Percentiles rank a stretch among this genome's conserved stretches.
phyloP scores from a whole-genome alignment of 2,113 vertebrate genomes.

The Cebidichthys violaceus region DNA sequence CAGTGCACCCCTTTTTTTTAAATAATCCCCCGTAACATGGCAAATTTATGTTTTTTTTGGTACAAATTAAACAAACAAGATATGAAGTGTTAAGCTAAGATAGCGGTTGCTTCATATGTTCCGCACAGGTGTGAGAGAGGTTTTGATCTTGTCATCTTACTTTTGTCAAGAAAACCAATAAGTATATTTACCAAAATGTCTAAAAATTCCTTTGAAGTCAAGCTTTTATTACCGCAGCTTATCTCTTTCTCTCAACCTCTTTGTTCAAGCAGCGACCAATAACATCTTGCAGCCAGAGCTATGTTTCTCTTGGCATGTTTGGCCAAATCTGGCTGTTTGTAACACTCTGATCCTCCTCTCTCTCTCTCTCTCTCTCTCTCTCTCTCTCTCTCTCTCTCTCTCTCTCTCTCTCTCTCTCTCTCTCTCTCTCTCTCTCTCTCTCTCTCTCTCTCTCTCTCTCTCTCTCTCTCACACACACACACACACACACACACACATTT shows the following conservation, averaged over 20 bases:
- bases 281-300: conserved; percentile 16
- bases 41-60: not conserved
- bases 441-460: not conserved
- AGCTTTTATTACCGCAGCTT: not conserved
- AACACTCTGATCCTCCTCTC: not conserved
- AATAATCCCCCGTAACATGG: too few species aligned
- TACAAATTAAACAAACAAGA: not conserved
- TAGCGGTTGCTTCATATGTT: not conserved
- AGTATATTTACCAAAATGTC: not conserved
- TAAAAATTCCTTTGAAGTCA: not conserved
- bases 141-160: not conserved
- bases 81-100: not conserved
- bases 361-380: not conserved
- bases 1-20: too few species aligned
- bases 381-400: not conserved
- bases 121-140: not conserved
- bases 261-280: not conserved
- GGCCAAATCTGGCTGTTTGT: conserved; percentile 3
- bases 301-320: conserved; percentile 27
- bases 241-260: not conserved
- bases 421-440: not conserved
- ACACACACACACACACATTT: not conserved
- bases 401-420: not conserved
- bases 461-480: too few species aligned
- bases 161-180: not conserved